These are phyloP conservation scores for Drosophila tristis DNA, from an alignment of 1,140 invertebrate species.

Conservation along the genomic window DNA sequence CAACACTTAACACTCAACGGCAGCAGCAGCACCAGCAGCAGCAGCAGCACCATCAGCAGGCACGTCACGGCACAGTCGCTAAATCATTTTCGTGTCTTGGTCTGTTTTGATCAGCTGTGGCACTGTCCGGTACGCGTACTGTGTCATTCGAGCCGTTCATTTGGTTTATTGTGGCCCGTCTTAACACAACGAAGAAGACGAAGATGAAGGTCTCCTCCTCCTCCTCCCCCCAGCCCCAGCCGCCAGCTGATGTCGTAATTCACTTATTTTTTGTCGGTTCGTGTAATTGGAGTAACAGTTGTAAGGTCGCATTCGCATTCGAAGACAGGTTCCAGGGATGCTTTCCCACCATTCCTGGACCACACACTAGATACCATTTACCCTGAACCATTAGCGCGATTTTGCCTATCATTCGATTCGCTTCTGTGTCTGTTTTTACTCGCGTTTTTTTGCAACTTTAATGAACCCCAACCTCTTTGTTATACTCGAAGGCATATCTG, in stretches of 20 bases:
- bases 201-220: slow-evolving; percentile 70
- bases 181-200: slow-evolving; percentile 35
- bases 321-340: not conserved
- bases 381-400: slow-evolving; percentile 15
- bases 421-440: slow-evolving; percentile 24
- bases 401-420: slow-evolving; percentile 14
- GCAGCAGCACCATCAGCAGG: not conserved
- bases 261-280: slow-evolving; percentile 28
- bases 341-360: not conserved
- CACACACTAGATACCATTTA: not conserved
- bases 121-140: slow-evolving; percentile 31
- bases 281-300: slow-evolving; percentile 47
- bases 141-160: slow-evolving; percentile 52
- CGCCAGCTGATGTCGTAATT: slow-evolving; percentile 59
- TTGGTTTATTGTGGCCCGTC: slow-evolving; percentile 69
- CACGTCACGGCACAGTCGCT: slow-evolving; percentile 47
- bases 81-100: slow-evolving; percentile 68
- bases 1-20: slow-evolving; percentile 71
- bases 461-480: slow-evolving; percentile 68
- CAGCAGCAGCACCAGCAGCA: slow-evolving; percentile 17
- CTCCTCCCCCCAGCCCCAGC: slow-evolving; percentile 13
- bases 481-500: slow-evolving; percentile 57
- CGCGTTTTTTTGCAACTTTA: slow-evolving; percentile 64
- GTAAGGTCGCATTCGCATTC: slow-evolving; percentile 40
- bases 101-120: slow-evolving; percentile 68